phyloP scores from a whole-genome alignment of 2,113 vertebrate species.

The Grus americana region DNA sequence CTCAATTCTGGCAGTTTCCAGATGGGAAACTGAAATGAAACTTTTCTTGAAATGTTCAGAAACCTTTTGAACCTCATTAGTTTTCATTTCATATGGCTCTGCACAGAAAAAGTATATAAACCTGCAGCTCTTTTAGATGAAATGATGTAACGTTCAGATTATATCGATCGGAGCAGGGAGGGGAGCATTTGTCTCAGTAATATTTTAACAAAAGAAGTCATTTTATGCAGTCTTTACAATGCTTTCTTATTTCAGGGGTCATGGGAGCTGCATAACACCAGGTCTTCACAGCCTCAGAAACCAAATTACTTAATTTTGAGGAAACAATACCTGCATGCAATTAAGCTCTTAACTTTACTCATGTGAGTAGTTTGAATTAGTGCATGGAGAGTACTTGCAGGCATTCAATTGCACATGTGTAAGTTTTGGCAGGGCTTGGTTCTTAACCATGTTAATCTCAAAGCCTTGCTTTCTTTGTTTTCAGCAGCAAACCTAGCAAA shows the following conservation, averaged over 20 bases:
- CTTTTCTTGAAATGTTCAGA: slow-evolving; percentile 12
- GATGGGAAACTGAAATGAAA: slow-evolving; percentile 58
- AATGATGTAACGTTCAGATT: slow-evolving; percentile 34
- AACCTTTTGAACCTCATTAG: slow-evolving; percentile 65
- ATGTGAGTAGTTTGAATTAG: slow-evolving; percentile 37
- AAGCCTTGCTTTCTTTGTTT: slow-evolving; percentile 31
- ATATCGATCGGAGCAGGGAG: not conserved
- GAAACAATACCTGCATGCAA: slow-evolving; percentile 57
- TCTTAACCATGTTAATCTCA: slow-evolving; percentile 22
- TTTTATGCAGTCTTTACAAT: slow-evolving; percentile 53
- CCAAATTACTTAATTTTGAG: slow-evolving; percentile 57
- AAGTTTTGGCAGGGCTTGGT: slow-evolving; percentile 37
- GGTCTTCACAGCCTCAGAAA: slow-evolving; percentile 50
- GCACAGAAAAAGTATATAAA: slow-evolving; percentile 45
- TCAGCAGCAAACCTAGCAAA: slow-evolving; percentile 25
- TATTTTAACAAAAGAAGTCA: slow-evolving; percentile 61
- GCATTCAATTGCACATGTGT: slow-evolving; percentile 28
- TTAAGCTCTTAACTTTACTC: slow-evolving; percentile 60
- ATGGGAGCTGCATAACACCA: slow-evolving; percentile 59
- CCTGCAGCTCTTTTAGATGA: slow-evolving; percentile 45
- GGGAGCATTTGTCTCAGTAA: not conserved
- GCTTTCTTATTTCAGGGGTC: slow-evolving; percentile 61
- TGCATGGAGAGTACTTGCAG: slow-evolving; percentile 30
- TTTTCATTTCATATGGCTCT: slow-evolving; percentile 58
- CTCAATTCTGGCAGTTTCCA: slow-evolving; percentile 28